Evolutionary conservation across 2,113 vertebrate genomes (phyloP).

Genomic region (Grammomys surdaster): DNA sequence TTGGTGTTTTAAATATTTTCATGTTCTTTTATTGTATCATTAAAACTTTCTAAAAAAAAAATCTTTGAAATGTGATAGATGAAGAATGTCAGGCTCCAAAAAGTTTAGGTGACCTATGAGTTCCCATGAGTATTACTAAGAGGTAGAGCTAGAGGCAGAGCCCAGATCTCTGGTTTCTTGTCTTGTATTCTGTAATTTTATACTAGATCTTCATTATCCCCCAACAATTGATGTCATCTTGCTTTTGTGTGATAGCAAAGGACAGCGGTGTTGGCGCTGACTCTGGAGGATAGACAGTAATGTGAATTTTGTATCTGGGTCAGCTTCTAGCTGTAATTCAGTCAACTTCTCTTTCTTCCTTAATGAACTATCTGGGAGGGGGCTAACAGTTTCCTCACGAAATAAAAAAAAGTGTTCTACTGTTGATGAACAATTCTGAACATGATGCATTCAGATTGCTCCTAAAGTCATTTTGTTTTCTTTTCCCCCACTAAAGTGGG

Average conservation of each 20-base stretch:
- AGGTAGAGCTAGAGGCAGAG: conserved; percentile 21
- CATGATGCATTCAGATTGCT: conserved; percentile 16
- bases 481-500: conserved; percentile 23
- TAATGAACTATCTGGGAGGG: conserved; percentile 42
- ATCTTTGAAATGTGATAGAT: background rate
- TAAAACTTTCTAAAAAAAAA: conserved; percentile 49
- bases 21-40: conserved; percentile 15
- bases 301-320: conserved; percentile 58
- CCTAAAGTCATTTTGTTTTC: conserved; percentile 40
- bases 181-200: conserved; percentile 57
- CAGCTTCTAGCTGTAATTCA: conserved; percentile 46
- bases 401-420: background rate
- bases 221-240: conserved; percentile 56
- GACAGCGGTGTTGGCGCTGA: background rate
- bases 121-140: conserved; percentile 47
- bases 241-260: conserved; percentile 54
- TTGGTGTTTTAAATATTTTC: conserved; percentile 31
- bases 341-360: background rate
- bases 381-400: conserved; percentile 6
- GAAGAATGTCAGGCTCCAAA: conserved; percentile 14
- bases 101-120: conserved; percentile 33
- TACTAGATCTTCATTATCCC: conserved; percentile 53
- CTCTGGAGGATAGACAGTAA: conserved; percentile 24
- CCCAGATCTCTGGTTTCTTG: conserved; percentile 31
- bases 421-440: background rate